phyloP scores from a whole-genome alignment of 92 coral and sea anemone genomes.

The Porites rus region DNA sequence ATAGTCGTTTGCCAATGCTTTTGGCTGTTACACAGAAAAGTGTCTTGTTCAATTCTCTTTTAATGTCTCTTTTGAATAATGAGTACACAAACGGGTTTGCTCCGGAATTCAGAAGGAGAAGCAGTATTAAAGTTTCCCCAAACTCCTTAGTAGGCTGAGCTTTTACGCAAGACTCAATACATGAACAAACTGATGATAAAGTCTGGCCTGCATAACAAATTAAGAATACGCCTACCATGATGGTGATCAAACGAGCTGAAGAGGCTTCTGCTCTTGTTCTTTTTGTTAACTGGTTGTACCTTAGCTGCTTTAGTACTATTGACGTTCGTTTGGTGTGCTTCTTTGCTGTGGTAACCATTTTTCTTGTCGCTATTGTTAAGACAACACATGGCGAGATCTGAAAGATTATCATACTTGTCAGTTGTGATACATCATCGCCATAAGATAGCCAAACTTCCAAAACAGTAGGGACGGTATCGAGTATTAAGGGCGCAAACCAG shows the following conservation, averaged over 20 bases:
- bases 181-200: constrained; percentile 13
- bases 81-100: constrained; percentile 32
- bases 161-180: constrained; percentile 3
- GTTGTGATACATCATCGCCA: background rate
- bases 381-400: constrained; percentile 21
- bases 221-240: constrained; percentile 5
- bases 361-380: background rate
- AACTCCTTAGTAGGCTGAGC: constrained; percentile 2
- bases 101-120: constrained; percentile 18
- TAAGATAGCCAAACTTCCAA: background rate
- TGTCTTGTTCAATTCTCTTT: background rate
- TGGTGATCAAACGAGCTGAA: constrained; percentile 23
- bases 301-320: constrained; percentile 3
- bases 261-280: constrained; percentile 5
- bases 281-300: constrained; percentile 9
- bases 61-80: constrained; percentile 19
- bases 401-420: constrained; percentile 17
- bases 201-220: constrained; percentile 11
- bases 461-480: constrained; percentile 7
- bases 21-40: background rate
- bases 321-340: constrained; percentile 11
- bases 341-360: constrained; percentile 16
- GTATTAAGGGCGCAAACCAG: constrained; percentile 22
- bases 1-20: too few species aligned
- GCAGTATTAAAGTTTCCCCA: background rate